These are phyloP conservation scores for Rhadinocentrus ornatus DNA, from an alignment of 2,797 vertebrate species.

Conservation along the genomic window DNA sequence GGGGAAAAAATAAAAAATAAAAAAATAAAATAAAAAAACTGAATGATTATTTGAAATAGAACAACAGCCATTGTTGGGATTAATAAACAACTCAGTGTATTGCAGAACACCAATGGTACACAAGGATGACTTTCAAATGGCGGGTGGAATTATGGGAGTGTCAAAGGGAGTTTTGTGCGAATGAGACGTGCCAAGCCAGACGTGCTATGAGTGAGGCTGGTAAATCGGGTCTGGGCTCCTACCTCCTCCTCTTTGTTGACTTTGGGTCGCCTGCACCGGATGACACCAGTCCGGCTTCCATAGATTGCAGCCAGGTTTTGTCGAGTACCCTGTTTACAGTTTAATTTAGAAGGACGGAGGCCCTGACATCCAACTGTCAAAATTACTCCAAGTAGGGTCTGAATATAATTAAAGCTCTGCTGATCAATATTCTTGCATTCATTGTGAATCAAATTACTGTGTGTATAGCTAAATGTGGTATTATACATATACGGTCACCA, in stretches of 20 bases:
- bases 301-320: constrained; percentile 91
- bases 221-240: constrained; percentile 76
- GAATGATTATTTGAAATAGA: constrained; percentile 21
- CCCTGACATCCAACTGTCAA: constrained; percentile 27
- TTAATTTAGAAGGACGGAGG: constrained; percentile 83
- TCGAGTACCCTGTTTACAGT: constrained; percentile 94
- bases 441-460: constrained; percentile 4
- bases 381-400: constrained; percentile 19
- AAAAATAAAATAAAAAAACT: constrained; percentile 25
- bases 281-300: constrained; percentile 89
- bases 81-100: constrained; percentile 34
- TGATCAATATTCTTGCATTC: background rate
- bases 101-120: constrained; percentile 22
- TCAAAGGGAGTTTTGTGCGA: constrained; percentile 34
- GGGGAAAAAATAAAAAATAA: constrained; percentile 24
- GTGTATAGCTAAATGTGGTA: background rate
- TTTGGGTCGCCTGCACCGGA: constrained; percentile 89
- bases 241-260: constrained; percentile 99
- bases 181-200: constrained; percentile 62
- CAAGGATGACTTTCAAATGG: constrained; percentile 32
- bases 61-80: constrained; percentile 29
- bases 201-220: constrained; percentile 57
- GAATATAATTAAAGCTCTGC: background rate
- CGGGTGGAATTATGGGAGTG: constrained; percentile 48
- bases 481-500: background rate